Conservation (phyloP, 2,113 vertebrate species). For the Panurus biarmicus region DNA sequence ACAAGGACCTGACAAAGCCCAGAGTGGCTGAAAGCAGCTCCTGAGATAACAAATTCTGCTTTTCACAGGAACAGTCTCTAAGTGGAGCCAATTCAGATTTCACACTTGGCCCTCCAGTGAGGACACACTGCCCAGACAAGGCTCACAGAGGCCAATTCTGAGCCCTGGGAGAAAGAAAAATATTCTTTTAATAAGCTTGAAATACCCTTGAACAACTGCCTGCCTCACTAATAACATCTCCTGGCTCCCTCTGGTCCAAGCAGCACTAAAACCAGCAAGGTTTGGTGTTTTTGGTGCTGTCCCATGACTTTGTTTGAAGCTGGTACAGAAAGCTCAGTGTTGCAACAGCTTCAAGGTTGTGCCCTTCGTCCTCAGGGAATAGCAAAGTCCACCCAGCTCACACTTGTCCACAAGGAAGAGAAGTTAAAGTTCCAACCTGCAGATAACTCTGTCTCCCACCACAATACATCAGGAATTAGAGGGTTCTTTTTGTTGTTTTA, state of each 20-base stretch:
- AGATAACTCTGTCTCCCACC: background rate
- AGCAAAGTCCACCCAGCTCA: conserved; percentile 29
- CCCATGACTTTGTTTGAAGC: rapidly evolving
- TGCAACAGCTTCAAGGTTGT: background rate
- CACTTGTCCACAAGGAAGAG: background rate
- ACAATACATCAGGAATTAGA: rapidly evolving
- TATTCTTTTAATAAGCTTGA: background rate
- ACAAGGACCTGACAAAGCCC: background rate
- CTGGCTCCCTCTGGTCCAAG: background rate
- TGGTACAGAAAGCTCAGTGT: background rate
- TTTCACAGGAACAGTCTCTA: background rate
- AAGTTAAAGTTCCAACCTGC: conserved; percentile 7
- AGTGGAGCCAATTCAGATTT: background rate
- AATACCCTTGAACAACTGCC: background rate
- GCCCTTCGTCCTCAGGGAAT: background rate
- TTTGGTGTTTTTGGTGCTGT: background rate
- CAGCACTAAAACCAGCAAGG: background rate
- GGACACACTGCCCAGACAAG: background rate
- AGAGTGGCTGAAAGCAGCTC: background rate
- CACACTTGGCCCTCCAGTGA: background rate
- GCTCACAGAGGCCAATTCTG: background rate
- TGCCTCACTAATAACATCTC: background rate
- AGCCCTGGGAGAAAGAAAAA: background rate
- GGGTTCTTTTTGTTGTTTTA: background rate
- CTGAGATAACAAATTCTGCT: background rate